Base-by-base conservation (phyloP, 2,888 invertebrate genomes). In the Eupithecia subumbrata region DNA sequence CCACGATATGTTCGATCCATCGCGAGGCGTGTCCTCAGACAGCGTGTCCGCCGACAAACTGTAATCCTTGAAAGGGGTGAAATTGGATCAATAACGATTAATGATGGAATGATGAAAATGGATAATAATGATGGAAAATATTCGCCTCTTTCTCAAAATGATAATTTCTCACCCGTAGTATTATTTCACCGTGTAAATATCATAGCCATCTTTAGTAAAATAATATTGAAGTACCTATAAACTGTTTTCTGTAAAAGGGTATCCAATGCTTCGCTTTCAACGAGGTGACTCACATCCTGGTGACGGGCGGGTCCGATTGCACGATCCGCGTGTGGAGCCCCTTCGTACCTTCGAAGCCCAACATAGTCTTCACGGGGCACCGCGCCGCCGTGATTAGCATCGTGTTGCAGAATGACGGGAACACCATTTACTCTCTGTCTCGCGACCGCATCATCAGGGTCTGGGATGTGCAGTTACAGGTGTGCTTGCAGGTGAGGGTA, bases 321-420 rank as follows among this genome's bases (percentile, higher is more conserved):
- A 87, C 95, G 71, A 95, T 97, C 43, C 96, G 97, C 52, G 93
- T 97, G 71, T 98, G 98, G 98, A 97, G 97, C 90, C 96, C 97
- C 0, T 97, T 97, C 87, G 96, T 97, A n/a, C 96, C 97, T 1
- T 91, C 92, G 71, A 96, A 96, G 84, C 95, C 97, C 0, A 96
- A 92, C 64, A 95, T 95, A 16, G 90, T 96, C 18, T 93, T 98
- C 52, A 74, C 82, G 48, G 97, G 97, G 0, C 98, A 98, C 88
- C 96, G 96, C 84, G 95, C 96, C 1, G 96, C 96, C 16, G 95
- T 98, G 80, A 95, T 95, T 22, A 95, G 95, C 72, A 89, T 98
- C 63, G 95, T 97, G 78, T 93, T 97, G 74, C 97, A 97, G 91
- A 95, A 96, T 78, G 87, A 89, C 22, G 97, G 96, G 7, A 95